Percentiles rank a stretch among this genome's conserved stretches.
phyloP scores from a whole-genome alignment of 2,113 vertebrate species.

The Protomyctophum bolini region DNA sequence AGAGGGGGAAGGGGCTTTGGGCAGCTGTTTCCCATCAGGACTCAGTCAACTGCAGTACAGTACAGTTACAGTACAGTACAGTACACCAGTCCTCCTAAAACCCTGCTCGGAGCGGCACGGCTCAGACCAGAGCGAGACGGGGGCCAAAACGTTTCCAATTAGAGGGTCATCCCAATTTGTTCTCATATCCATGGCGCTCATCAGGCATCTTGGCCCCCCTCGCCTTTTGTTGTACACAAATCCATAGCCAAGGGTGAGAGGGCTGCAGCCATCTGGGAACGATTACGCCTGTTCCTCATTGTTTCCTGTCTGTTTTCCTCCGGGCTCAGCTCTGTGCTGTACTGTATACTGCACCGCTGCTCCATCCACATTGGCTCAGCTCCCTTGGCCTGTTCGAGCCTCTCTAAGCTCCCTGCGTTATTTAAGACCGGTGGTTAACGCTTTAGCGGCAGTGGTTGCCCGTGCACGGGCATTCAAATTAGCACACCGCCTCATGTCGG shows the following conservation, averaged over 20 bases:
- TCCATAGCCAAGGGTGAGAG: slow-evolving; percentile 56
- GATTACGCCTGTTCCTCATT: slow-evolving; percentile 77
- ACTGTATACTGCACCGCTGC: slow-evolving; percentile 14
- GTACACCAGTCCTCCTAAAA: slow-evolving; percentile 40
- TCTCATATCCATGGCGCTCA: slow-evolving; percentile 53
- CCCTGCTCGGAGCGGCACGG: slow-evolving; percentile 35
- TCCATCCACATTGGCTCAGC: slow-evolving; percentile 47
- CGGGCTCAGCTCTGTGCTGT: slow-evolving; percentile 32
- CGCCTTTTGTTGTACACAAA: slow-evolving; percentile 40
- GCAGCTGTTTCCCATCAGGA: slow-evolving; percentile 79
- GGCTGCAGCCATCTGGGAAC: slow-evolving; percentile 74
- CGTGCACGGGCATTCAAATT: slow-evolving; percentile 61
- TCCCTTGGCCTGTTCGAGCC: slow-evolving; percentile 56
- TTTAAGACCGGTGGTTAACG: slow-evolving; percentile 65
- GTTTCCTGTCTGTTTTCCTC: slow-evolving; percentile 73
- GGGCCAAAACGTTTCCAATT: slow-evolving; percentile 67
- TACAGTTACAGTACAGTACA: slow-evolving; percentile 33
- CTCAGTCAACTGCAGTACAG: slow-evolving; percentile 63
- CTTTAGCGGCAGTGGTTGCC: slow-evolving; percentile 64
- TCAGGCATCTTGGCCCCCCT: slow-evolving; percentile 40
- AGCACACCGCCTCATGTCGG: slow-evolving; percentile 60
- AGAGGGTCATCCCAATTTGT: slow-evolving; percentile 77
- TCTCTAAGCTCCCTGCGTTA: slow-evolving; percentile 45
- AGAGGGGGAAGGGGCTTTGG: slow-evolving; percentile 40
- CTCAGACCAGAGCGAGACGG: slow-evolving; percentile 45